Evolutionary conservation across 2,888 invertebrate genomes (phyloP), one percentile per base, ranked within the genome.

Genomic region (Pachycephus smyrnensis): DNA sequence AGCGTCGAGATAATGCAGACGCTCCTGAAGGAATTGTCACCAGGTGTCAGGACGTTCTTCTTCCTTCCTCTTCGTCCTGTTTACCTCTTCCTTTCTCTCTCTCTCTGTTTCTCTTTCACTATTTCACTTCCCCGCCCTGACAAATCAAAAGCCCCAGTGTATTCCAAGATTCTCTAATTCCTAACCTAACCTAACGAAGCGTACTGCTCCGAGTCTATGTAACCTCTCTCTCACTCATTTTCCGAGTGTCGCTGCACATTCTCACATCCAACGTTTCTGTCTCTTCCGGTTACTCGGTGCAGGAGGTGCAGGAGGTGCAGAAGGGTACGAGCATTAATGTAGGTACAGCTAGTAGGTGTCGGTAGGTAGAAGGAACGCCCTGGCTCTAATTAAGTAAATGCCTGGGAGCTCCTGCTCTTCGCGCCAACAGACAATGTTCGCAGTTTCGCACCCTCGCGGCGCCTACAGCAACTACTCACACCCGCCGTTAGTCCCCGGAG

Each of bases 301-400:
- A 40, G 40, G 15, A 40, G 37, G 0, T 37, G 37, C 37, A 37
- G 37, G 12, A 37, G 40, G n/a, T n/a, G n/a, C n/a, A n/a, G n/a
- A n/a, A n/a, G 40, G 40, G 15, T 15, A 15, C 40, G 40, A 6
- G 40, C 40, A 82, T 78, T 77, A 78, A 75, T 81, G 76, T 80
- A 82, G 79, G 74, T 80, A 80, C 35, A 23, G 36, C 12, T 23
- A 32, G 32, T 6, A n/a, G 32, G n/a, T 9, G 12, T 11, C 11
- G 37, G 9, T 11, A 36, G 3, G 37, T 23, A 23, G 3, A 40
- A 40, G 40, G 40, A 40, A 76, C 77, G 68, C 82, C 81, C 84
- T 82, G 84, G 82, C 85, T 87, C 86, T 88, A 88, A 88, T 88
- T 88, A 86, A 88, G 87, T 88, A 88, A 88, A 88, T 86, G 85